Evolutionary conservation across 2,797 vertebrate species (phyloP), one percentile per base, ranked within the genome.

Genomic region (Catostomus latipinnis): DNA sequence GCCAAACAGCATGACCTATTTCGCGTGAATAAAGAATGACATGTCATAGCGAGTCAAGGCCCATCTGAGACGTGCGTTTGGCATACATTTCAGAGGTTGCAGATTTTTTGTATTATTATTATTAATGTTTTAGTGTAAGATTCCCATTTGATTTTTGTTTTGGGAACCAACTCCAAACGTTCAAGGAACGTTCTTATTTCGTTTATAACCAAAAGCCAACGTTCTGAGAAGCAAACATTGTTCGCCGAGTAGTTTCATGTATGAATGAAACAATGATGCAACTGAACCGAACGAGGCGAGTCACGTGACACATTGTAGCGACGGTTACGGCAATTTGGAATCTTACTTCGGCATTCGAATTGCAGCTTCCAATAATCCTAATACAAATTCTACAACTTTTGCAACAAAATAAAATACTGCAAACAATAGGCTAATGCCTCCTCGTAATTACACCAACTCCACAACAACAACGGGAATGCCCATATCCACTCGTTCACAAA

Each of bases 241-340:
- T 34, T 34, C 34, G 34, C 4, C 2, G 34, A 2, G 34, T 11
- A 10, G 22, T 2, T 2, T 3, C 22, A 61, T 8, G 54, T 45
- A 67, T 43, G 0, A 83, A 82, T 61, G 14, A 73, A 58, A 0
- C 7, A 5, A 6, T 74, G 76, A 85, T 34, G 85, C 66, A 50
- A 77, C 0, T 46, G 67, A 57, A 81, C 83, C 70, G 84, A 60
- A 61, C 56, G 48, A 57, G 3, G 34, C 4, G 34, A 34, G 34
- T 34, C 34, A 34, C 34, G n/a, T 10, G 6, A 68, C 46, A n/a
- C 46, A 9, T 8, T 11, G 34, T 48, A 66, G 52, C 71, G 58
- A 52, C 12, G 54, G 65, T 16, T 43, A 78, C 68, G 2, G 34
- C 3, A 34, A 34, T 34, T 34, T 34, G 34, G 34, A 34, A 34